Evolutionary conservation across 2,888 invertebrate genomes (phyloP).

Genomic region (Lacanobia oleracea): DNA sequence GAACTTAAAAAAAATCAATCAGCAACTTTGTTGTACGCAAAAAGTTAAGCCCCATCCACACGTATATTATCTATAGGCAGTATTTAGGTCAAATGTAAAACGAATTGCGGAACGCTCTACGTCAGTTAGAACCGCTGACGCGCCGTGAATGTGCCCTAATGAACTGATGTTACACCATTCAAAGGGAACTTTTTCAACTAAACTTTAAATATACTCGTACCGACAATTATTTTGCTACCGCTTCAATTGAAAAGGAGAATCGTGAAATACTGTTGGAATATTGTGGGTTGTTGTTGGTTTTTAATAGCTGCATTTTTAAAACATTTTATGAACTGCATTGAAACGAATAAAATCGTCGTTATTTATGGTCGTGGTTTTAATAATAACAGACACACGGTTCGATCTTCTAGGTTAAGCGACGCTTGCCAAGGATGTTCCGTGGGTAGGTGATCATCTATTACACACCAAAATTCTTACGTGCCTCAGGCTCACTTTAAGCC

Average conservation of each 20-base stretch:
- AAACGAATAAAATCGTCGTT: neutral
- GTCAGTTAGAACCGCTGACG: slow-evolving; percentile 74
- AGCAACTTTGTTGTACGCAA: slow-evolving; percentile 30
- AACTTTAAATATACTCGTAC: slow-evolving; percentile 67
- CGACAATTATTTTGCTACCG: slow-evolving; percentile 61
- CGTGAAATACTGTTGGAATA: slow-evolving; percentile 12
- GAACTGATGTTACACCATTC: slow-evolving; percentile 81
- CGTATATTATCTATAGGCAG: slow-evolving; percentile 50
- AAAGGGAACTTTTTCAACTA: slow-evolving; percentile 76
- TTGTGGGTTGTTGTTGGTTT: slow-evolving; percentile 6
- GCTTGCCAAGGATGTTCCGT: too few species aligned
- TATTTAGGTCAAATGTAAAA: slow-evolving; percentile 82
- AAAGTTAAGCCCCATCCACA: slow-evolving; percentile 48
- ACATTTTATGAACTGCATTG: neutral
- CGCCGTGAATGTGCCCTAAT: slow-evolving; percentile 82
- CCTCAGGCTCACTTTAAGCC: too few species aligned
- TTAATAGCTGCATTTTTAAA: neutral
- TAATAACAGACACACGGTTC: too few species aligned
- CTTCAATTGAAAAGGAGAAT: slow-evolving; percentile 41
- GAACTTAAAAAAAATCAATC: slow-evolving; percentile 42
- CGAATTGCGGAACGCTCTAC: slow-evolving; percentile 75
- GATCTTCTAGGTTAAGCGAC: too few species aligned
- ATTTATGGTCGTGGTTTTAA: neutral
- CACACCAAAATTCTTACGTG: too few species aligned
- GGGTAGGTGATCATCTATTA: too few species aligned